phyloP scores from a whole-genome alignment of 2,797 vertebrate species.

The Gymnopithys bicolor region DNA sequence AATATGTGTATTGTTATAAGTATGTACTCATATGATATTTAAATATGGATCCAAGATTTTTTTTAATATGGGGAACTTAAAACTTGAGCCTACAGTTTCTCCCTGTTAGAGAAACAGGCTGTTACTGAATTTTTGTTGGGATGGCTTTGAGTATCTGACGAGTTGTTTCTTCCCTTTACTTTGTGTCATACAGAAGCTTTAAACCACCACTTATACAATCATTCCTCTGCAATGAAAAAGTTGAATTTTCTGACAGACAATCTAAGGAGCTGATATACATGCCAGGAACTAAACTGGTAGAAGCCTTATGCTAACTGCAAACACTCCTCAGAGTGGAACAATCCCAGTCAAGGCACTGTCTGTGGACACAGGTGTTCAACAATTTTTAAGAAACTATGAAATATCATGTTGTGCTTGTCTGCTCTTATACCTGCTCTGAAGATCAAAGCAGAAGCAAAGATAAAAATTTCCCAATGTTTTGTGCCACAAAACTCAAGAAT shows the following conservation, averaged over 20 bases:
- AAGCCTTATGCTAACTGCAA: background rate
- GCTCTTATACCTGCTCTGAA: background rate
- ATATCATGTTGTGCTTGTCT: background rate
- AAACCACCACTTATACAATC: background rate
- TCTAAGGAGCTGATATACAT: background rate
- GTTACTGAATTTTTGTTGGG: background rate
- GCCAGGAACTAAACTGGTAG: background rate
- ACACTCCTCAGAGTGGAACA: background rate
- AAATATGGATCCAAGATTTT: background rate
- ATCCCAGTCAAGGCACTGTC: background rate
- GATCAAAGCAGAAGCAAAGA: background rate
- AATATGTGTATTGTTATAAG: conserved; percentile 55
- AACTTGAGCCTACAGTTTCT: background rate
- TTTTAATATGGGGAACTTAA: background rate
- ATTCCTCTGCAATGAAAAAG: background rate
- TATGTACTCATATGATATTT: background rate
- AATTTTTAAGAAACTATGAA: background rate
- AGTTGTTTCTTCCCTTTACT: background rate
- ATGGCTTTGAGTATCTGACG: background rate
- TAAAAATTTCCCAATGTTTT: background rate
- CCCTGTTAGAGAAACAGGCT: background rate
- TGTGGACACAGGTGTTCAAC: background rate
- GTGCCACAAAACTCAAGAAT: background rate
- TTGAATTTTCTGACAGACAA: background rate
- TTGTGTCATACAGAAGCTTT: background rate